phyloP scores from a whole-genome alignment of 1,140 invertebrate species.

The Zaprionus kolodkinae region DNA sequence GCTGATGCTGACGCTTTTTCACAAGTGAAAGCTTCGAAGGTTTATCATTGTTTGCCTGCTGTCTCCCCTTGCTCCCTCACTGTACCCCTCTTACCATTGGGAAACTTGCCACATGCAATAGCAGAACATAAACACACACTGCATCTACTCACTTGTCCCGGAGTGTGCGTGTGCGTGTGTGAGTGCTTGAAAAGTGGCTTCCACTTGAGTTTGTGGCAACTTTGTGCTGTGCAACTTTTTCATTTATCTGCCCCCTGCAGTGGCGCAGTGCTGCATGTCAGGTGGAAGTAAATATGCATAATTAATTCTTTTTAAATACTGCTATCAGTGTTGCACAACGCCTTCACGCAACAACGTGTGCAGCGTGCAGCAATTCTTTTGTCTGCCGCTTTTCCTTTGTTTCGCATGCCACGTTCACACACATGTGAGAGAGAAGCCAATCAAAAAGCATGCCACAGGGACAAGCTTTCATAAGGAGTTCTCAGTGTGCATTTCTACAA shows the following conservation, averaged over 20 bases:
- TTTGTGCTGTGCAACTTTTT: conserved; percentile 20
- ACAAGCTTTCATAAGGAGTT: background rate
- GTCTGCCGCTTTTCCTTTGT: conserved; percentile 48
- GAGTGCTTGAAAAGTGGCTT: conserved; percentile 6
- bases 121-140: conserved; percentile 22
- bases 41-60: conserved; percentile 74
- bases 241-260: conserved; percentile 21
- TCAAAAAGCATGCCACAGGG: conserved; percentile 44
- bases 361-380: conserved; percentile 52
- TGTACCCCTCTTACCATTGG: background rate
- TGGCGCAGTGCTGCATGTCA: conserved; percentile 17
- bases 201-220: conserved; percentile 41
- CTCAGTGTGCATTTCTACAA: background rate
- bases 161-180: background rate
- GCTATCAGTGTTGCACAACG: conserved; percentile 30
- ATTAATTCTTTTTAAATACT: conserved; percentile 61
- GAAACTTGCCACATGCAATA: conserved; percentile 19
- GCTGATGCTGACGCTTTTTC: conserved; percentile 56
- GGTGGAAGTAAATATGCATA: conserved; percentile 52
- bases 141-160: conserved; percentile 15
- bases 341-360: background rate
- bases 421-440: conserved; percentile 27
- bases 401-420: background rate
- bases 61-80: conserved; percentile 12
- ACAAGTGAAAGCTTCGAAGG: conserved; percentile 52